These are phyloP conservation scores for Idaea dimidiata DNA, from an alignment of 2,888 invertebrate species.

Conservation along the genomic window DNA sequence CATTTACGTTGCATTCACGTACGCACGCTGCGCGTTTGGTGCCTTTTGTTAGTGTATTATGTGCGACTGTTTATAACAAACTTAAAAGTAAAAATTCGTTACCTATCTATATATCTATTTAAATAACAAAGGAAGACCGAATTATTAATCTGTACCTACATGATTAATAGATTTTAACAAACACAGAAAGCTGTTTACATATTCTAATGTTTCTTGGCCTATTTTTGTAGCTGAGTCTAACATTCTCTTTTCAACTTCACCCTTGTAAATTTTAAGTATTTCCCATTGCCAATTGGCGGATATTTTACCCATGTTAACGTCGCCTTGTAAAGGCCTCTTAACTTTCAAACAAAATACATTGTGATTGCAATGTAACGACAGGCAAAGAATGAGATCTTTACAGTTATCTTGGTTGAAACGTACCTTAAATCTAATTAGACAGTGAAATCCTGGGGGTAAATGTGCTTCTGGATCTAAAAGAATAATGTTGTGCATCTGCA, in stretches of 20 bases:
- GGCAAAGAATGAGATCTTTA: constrained; percentile 45
- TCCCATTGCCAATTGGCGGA: constrained; percentile 72
- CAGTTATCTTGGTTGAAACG: constrained; percentile 50
- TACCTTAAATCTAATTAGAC: constrained; percentile 62
- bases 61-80: background rate
- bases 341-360: constrained; percentile 56
- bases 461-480: constrained; percentile 41
- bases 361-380: constrained; percentile 44
- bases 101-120: background rate
- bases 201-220: constrained; percentile 31
- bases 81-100: background rate
- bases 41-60: no score
- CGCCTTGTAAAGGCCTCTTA: constrained; percentile 40
- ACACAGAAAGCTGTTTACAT: constrained; percentile 49
- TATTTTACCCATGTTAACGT: constrained; percentile 48
- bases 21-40: no score
- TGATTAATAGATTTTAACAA: constrained; percentile 50
- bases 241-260: constrained; percentile 48
- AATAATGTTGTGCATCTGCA: constrained; percentile 49
- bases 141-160: background rate
- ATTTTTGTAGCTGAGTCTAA: constrained; percentile 47
- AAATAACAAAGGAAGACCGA: background rate
- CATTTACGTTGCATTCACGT: no score
- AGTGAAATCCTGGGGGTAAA: constrained; percentile 35
- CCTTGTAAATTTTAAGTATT: constrained; percentile 55